These are phyloP conservation scores for Eurytoma adleriae DNA, from an alignment of 2,888 invertebrate species.

Conservation along the genomic window DNA sequence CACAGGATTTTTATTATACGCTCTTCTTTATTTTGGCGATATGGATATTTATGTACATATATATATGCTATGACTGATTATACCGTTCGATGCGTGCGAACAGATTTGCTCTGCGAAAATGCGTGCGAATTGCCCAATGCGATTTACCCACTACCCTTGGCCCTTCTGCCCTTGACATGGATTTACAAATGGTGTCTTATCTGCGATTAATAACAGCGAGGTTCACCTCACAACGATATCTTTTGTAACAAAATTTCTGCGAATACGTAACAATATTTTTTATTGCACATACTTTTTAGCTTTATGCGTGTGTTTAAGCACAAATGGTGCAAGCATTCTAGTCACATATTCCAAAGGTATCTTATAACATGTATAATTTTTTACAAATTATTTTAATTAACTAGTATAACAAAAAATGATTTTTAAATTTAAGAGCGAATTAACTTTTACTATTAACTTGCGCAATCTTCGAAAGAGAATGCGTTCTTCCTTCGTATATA, in stretches of 20 bases:
- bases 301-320: neutral
- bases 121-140: slow-evolving; percentile 25
- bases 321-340: slow-evolving; percentile 7
- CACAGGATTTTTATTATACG: neutral
- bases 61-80: too few species aligned
- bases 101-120: neutral
- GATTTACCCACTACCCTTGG: slow-evolving; percentile 2
- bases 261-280: slow-evolving; percentile 6
- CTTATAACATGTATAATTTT: neutral
- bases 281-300: neutral
- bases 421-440: neutral
- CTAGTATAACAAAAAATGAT: neutral
- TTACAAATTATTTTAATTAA: neutral
- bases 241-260: slow-evolving; percentile 13
- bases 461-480: neutral
- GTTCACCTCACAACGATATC: slow-evolving; percentile 6
- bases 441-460: slow-evolving; percentile 1
- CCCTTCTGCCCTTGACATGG: slow-evolving; percentile 46
- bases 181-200: slow-evolving; percentile 50
- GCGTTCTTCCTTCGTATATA: neutral
- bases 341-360: slow-evolving; percentile 4
- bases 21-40: neutral
- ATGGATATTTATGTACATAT: neutral
- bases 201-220: slow-evolving; percentile 15
- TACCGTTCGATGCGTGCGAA: neutral